phyloP scores from a whole-genome alignment of 64 coral and sea anemone species.

The Montipora sp. region DNA sequence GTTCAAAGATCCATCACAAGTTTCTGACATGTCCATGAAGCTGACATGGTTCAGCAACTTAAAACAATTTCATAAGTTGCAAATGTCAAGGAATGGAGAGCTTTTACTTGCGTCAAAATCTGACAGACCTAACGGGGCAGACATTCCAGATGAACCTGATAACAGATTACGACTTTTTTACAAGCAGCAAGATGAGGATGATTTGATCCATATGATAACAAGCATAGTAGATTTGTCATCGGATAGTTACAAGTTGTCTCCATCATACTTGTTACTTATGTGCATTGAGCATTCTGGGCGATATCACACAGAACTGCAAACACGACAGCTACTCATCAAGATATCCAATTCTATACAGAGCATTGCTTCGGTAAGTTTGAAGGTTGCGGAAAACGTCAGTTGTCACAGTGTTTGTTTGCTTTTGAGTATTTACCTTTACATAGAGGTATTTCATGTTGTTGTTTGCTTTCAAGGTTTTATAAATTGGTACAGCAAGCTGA shows the following conservation, averaged over 20 bases:
- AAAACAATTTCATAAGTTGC: constrained; percentile 54
- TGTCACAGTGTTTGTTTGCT: no score
- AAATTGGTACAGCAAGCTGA: no score
- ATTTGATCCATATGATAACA: constrained; percentile 76
- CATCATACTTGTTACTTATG: constrained; percentile 86
- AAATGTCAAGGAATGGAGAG: constrained; percentile 20
- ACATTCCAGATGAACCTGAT: constrained; percentile 6
- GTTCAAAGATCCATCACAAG: constrained; percentile 93
- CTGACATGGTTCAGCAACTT: constrained; percentile 83
- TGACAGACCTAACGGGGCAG: not conserved
- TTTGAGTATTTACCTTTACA: no score
- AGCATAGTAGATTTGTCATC: constrained; percentile 61
- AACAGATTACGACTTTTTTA: constrained; percentile 72
- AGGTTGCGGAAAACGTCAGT: not conserved
- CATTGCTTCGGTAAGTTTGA: constrained; percentile 87
- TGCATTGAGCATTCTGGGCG: constrained; percentile 87
- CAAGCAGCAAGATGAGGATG: constrained; percentile 73
- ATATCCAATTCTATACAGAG: constrained; percentile 90
- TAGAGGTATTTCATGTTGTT: no score
- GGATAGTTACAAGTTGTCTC: constrained; percentile 82
- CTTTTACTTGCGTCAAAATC: constrained; percentile 1
- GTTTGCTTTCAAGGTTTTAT: no score
- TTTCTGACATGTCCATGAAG: constrained; percentile 62
- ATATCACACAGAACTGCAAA: constrained; percentile 87
- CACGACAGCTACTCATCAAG: constrained; percentile 86